Evolutionary conservation across 2,797 vertebrate genomes (phyloP), one percentile per base, ranked within the genome.

Genomic region (Phyllotis vaccarum): DNA sequence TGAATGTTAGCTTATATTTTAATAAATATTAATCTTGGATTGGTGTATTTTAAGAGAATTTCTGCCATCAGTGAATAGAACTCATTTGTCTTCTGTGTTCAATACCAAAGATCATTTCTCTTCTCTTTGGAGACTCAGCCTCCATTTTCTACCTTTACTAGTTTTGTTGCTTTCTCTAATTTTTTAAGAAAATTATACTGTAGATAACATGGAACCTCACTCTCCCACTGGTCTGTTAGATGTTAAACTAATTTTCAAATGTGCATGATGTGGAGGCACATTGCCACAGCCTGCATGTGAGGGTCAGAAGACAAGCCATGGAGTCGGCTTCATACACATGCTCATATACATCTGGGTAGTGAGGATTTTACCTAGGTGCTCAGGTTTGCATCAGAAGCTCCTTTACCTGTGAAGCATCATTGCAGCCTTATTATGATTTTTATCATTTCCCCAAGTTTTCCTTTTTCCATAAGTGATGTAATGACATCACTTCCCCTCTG

Each of bases 81-180:
- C 89, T 70, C 17, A 76, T 75, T 94, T 83, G 29, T 56, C n/a
- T 76, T 62, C 52, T 66, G 22, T 80, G 76, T 91, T 24, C 37
- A 46, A 19, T 82, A 75, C 49, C 52, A 91, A 27, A 82, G 29
- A 14, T 80, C 27, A 10, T 81, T 91, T 40, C 78, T 94, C 56
- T 75, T 85, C 46, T 81, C 93, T 91, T 88, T 24, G 78, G 5
- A 79, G 34, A 64, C 54, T 80, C 74, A 85, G 24, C 21, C 58
- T 90, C 29, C 46, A 34, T 60, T 83, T 79, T 27, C 54, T 37
- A 66, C 37, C 13, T 81, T 87, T 94, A 66, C 52, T 86, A 52
- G 29, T 74, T 94, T 94, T 93, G 40, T 54, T 54, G 49, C 66
- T 86, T 72, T 31, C 46, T 78, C n/a, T 91, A 76, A 66, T 87